Evolutionary conservation across 2,113 vertebrate genomes (phyloP).

Genomic region (Redunca redunca): DNA sequence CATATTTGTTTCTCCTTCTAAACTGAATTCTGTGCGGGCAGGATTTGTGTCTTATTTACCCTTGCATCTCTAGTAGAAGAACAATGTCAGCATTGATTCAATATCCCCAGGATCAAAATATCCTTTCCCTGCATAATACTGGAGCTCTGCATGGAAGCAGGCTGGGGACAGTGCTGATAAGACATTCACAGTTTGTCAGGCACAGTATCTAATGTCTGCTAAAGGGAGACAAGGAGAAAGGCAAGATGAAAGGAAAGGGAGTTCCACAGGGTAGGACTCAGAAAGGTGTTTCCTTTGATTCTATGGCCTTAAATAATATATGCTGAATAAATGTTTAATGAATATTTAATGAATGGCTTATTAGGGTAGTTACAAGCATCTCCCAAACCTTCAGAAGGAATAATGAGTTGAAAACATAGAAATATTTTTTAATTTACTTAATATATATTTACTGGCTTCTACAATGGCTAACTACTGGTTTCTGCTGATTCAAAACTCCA

Average conservation of each 20-base stretch:
- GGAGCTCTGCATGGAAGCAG: not conserved
- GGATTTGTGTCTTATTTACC: not conserved
- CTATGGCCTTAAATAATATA: not conserved
- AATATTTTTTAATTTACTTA: slow-evolving; percentile 24
- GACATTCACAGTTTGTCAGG: not conserved
- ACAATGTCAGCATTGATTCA: not conserved
- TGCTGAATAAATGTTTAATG: not conserved
- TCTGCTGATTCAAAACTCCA: slow-evolving; percentile 25
- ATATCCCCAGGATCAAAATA: not conserved
- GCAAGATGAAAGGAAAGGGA: slow-evolving; percentile 1
- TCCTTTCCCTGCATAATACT: not conserved
- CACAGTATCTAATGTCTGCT: not conserved
- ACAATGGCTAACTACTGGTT: not conserved
- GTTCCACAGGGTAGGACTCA: not conserved
- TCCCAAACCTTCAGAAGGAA: not conserved
- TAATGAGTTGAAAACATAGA: not conserved
- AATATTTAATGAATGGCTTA: not conserved
- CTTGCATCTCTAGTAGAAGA: not conserved
- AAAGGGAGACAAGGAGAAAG: not conserved
- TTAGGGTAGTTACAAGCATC: not conserved
- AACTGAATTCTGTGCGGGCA: not conserved
- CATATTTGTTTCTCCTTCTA: slow-evolving; percentile 19
- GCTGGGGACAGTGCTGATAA: not conserved
- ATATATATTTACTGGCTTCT: not conserved
- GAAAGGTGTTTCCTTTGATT: slow-evolving; percentile 10